Evolutionary conservation across 2,888 invertebrate species (phyloP), one percentile per base, ranked within the genome.

Genomic region (Orchestes rusci): DNA sequence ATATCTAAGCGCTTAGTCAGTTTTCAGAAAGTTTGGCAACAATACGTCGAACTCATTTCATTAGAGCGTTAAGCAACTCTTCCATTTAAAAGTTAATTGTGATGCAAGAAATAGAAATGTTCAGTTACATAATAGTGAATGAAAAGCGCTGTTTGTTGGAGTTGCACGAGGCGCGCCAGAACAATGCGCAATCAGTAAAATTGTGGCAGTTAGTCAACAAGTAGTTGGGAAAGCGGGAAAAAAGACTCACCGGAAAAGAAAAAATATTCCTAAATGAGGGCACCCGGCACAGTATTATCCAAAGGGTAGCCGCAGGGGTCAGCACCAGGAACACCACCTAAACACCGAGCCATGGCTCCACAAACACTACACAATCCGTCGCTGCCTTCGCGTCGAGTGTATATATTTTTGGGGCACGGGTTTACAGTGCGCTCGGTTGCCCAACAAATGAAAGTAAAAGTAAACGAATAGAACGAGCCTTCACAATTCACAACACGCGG

Each of bases 361-460:
- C 59, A 60, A 61, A 57, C 58, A 58, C 54, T 55, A 55, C 58
- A 59, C 60, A 53, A 39, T 41, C 37, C 35, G 39, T 40, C 39
- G 48, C 50, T 54, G 61, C 59, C 61, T 62, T 61, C 58, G 61
- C 61, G 59, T 62, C 57, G 62, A 65, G 64, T 65, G 63, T 59
- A 62, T 60, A 60, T 65, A 66, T 67, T 66, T 67, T 68, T 66
- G 66, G 67, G 66, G 61, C 67, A 66, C 64, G 62, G 64, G 54
- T 65, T 64, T 64, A 63, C 63, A 60, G 45, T 41, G 48, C 63
- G 62, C 65, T 53, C 59, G 59, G 62, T 68, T 69, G 67, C 68
- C 67, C 65, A 68, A 68, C 68, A 66, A 69, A 69, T 69, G 69
- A 69, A 70, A 70, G 69, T 69, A 69, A 70, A 70, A 70, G 69